Base-by-base conservation (phyloP, 1,140 invertebrate species). In the Laupala kohalensis region DNA sequence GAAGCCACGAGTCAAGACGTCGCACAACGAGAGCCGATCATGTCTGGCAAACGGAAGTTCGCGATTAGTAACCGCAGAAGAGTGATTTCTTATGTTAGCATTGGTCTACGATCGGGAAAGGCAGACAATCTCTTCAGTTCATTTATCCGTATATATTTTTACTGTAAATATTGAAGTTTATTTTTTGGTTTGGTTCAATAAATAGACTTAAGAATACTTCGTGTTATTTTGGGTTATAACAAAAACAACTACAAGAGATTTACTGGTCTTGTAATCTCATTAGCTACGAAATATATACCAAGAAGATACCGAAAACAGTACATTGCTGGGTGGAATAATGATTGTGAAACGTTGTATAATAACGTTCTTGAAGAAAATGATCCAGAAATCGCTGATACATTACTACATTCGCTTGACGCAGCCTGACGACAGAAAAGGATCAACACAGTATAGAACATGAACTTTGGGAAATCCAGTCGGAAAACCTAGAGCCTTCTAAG, bases 391-490 rank as follows among this genome's bases (percentile, higher is more conserved):
- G 24, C 71, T 74, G 25, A 19, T 26, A 5, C 69, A 67, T 6
- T 73, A 66, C 68, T 62, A 67, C 64, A 28, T 25, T 53, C 27
- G 24, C 67, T 73, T 25, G 70, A 67, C 63, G 30, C 25, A 62
- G 66, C 64, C 23, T 24, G 73, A 62, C 29, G 64, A 19, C 65
- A 67, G n/a, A 67, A 69, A 63, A 71, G 70, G 70, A 70, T 64
- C 3, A 64, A 71, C 29, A 72, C 69, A 71, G 37, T 71, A 25
- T 66, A 71, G 68, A 67, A 66, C 15, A 30, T 73, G 19, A 26
- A 73, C 25, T 71, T 73, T 29, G 71, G 67, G 69, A 71, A 71
- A 67, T 68, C 65, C 9, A 71, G 69, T 29, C 30, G 72, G 37
- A 29, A 73, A 71, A 69, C 70, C 13, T 73, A 65, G 72, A 66